Evolutionary conservation across 37 sponge, comb jelly and placozoan species (phyloP).

Genomic region (Spongilla lacustris): DNA sequence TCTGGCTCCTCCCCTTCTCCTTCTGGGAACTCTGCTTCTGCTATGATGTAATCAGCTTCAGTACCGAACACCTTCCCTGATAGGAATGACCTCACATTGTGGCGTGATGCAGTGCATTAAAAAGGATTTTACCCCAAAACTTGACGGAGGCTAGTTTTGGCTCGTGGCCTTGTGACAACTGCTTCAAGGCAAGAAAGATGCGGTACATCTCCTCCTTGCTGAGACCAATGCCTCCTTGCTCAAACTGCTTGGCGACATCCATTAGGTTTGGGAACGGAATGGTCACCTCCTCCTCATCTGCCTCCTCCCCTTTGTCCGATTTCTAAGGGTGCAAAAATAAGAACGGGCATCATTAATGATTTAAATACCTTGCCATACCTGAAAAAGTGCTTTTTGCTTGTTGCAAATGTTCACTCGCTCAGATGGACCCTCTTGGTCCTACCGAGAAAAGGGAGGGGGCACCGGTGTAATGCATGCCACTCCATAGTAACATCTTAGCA

Average conservation of each 20-base stretch:
- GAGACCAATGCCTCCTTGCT: constrained; percentile 92
- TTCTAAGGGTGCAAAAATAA: constrained; percentile 10
- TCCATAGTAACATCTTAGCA: not conserved
- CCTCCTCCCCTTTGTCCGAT: constrained; percentile 68
- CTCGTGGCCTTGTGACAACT: constrained; percentile 68
- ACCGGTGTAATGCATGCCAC: not conserved
- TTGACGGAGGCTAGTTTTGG: constrained; percentile 76
- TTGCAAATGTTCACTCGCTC: constrained; percentile 71
- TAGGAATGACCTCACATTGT: constrained; percentile 3
- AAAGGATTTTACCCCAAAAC: constrained; percentile 97
- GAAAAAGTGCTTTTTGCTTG: constrained; percentile 81
- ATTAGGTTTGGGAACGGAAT: constrained; percentile 89
- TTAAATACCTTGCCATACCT: constrained; percentile 34
- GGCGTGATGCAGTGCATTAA: no score
- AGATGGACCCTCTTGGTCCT: constrained; percentile 78
- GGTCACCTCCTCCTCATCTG: constrained; percentile 82
- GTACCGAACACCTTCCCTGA: constrained; percentile 92
- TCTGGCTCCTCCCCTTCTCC: constrained; percentile 95
- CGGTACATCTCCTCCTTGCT: constrained; percentile 80
- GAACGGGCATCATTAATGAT: not conserved
- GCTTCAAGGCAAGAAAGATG: constrained; percentile 89
- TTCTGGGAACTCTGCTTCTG: constrained; percentile 88
- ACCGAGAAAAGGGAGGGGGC: not conserved
- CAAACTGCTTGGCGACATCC: constrained; percentile 81
- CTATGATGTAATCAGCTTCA: constrained; percentile 86